Conservation (phyloP, 2,888 invertebrate species). For the Nomada ruficornis region DNA sequence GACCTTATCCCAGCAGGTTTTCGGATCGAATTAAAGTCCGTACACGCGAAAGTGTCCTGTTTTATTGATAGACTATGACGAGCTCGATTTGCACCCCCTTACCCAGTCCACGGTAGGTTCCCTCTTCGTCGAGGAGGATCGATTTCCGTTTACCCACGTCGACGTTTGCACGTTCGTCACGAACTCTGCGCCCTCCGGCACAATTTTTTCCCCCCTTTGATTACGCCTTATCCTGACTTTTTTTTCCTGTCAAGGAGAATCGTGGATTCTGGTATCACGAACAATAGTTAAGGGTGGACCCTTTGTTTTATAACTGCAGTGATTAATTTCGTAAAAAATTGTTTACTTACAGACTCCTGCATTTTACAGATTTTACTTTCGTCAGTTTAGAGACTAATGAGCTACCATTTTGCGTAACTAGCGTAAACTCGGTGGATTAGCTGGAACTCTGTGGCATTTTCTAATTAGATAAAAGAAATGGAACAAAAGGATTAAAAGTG, state of each 20-base stretch:
- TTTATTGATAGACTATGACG: not conserved
- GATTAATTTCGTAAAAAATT: not conserved
- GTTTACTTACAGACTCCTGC: not conserved
- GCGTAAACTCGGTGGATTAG: constrained; percentile 15
- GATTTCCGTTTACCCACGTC: constrained; percentile 41
- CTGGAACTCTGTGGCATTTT: constrained; percentile 37
- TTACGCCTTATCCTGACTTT: not conserved
- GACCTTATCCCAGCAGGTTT: constrained; percentile 2
- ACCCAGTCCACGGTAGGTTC: too few relatives aligned
- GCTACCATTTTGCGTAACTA: constrained; percentile 13
- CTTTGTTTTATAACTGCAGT: not conserved
- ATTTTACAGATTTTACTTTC: not conserved
- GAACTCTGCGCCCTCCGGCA: constrained; percentile 57
- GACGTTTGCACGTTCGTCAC: constrained; percentile 59
- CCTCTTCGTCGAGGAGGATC: constrained; percentile 40
- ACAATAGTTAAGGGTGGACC: not conserved
- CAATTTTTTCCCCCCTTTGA: not conserved
- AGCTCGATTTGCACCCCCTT: too few relatives aligned
- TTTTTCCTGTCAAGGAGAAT: not conserved
- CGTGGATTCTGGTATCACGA: not conserved
- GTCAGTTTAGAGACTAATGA: constrained; percentile 22
- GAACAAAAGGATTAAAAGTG: not conserved
- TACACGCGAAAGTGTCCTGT: not conserved
- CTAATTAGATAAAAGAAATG: too few relatives aligned
- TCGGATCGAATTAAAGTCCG: not conserved